These are phyloP conservation scores for Rhagologus leucostigma DNA, from an alignment of 2,113 vertebrate genomes.

Conservation along the genomic window DNA sequence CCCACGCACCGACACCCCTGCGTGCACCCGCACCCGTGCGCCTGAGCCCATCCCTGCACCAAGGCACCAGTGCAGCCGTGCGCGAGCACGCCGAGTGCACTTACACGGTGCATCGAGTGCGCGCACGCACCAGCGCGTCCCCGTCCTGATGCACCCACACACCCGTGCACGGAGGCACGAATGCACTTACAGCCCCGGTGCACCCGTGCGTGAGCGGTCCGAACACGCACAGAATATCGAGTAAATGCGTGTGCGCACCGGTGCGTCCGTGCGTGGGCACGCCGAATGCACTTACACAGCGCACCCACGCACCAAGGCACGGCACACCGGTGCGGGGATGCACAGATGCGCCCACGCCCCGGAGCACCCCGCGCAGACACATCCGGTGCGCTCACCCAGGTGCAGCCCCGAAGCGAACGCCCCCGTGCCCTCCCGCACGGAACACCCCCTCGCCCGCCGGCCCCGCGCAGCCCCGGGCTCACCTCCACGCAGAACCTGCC, in stretches of 20 bases:
- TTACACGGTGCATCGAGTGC: too few species aligned
- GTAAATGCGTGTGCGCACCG: fast-evolving
- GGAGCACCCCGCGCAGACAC: fast-evolving
- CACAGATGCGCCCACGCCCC: fast-evolving
- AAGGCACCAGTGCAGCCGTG: not conserved
- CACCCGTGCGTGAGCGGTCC: not conserved
- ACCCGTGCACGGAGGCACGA: not conserved
- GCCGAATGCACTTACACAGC: fast-evolving
- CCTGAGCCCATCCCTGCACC: not conserved
- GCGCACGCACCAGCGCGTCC: not conserved
- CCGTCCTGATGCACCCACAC: not conserved
- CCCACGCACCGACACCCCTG: fast-evolving
- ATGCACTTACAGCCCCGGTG: not conserved
- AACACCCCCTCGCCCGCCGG: fast-evolving
- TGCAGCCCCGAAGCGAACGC: fast-evolving
- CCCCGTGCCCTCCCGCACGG: not conserved
- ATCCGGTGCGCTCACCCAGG: fast-evolving
- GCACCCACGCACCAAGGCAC: fast-evolving
- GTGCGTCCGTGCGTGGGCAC: fast-evolving
- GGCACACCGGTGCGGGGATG: fast-evolving
- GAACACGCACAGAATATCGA: not conserved
- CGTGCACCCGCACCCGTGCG: not conserved
- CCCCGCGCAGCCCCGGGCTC: not conserved
- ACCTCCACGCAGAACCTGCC: slow-evolving; percentile 87
- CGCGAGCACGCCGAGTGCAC: not conserved